Conservation (phyloP, 1,140 invertebrate species). For the Laodelphax striatellus region DNA sequence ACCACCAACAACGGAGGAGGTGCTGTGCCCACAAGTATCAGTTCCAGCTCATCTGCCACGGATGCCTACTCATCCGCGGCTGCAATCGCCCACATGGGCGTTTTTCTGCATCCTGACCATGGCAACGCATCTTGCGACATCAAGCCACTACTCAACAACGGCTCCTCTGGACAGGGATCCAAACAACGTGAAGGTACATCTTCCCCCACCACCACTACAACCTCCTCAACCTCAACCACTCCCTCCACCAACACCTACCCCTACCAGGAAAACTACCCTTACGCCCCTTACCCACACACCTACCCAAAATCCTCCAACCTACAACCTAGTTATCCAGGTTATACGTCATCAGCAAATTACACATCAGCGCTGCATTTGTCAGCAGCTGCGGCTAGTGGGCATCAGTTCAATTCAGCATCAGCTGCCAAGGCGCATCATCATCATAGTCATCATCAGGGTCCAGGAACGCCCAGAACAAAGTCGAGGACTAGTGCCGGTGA, state of each 20-base stretch:
- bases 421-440: slow-evolving; percentile 3
- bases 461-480: slow-evolving; percentile 19
- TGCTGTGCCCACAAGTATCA: background rate
- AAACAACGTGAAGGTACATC: slow-evolving; percentile 25
- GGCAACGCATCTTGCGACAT: slow-evolving; percentile 18
- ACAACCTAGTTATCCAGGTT: slow-evolving; percentile 4
- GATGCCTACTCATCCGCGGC: slow-evolving; percentile 20
- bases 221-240: slow-evolving; percentile 12
- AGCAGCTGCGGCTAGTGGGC: background rate
- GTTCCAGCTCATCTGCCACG: slow-evolving; percentile 9
- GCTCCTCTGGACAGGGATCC: slow-evolving; percentile 4
- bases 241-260: slow-evolving; percentile 7
- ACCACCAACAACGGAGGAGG: slow-evolving; percentile 11
- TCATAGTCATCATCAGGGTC: slow-evolving; percentile 6
- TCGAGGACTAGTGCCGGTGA: slow-evolving; percentile 25
- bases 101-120: slow-evolving; percentile 22
- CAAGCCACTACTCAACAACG: slow-evolving; percentile 20
- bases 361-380: slow-evolving; percentile 2
- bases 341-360: slow-evolving; percentile 1
- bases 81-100: slow-evolving; percentile 22
- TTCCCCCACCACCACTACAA: slow-evolving; percentile 15
- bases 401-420: background rate
- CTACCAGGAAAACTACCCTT: slow-evolving; percentile 7
- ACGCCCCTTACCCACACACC: slow-evolving; percentile 7
- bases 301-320: slow-evolving; percentile 12